These are phyloP conservation scores for Lepetodrilus schrolli DNA, from an alignment of 2,888 invertebrate genomes.

Conservation along the genomic window DNA sequence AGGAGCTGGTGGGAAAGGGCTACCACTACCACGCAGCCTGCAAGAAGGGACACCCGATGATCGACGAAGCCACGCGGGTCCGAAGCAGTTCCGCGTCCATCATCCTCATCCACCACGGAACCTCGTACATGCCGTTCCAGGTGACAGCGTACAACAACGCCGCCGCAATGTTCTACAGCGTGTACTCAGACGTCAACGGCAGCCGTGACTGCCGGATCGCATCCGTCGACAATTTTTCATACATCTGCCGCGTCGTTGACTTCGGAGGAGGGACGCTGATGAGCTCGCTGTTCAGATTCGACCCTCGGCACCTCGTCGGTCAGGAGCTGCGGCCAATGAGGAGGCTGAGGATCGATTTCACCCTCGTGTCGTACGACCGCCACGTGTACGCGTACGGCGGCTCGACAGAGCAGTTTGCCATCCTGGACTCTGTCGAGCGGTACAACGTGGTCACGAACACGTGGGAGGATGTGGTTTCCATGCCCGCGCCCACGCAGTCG, in stretches of 20 bases:
- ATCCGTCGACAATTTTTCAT: constrained; percentile 72
- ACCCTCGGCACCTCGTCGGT: constrained; percentile 70
- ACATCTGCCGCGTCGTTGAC: constrained; percentile 73
- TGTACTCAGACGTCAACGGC: constrained; percentile 71
- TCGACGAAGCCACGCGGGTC: constrained; percentile 59
- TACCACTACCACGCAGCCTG: constrained; percentile 65
- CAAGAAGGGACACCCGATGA: constrained; percentile 65
- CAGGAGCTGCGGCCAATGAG: constrained; percentile 71
- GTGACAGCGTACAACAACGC: constrained; percentile 69
- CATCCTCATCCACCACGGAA: constrained; percentile 68
- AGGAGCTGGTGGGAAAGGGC: constrained; percentile 61
- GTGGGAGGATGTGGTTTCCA: constrained; percentile 70
- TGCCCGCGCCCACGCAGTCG: constrained; percentile 70
- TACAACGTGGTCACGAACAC: constrained; percentile 69
- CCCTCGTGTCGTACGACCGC: constrained; percentile 63
- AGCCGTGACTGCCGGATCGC: constrained; percentile 71
- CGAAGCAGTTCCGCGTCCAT: constrained; percentile 58
- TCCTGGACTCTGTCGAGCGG: constrained; percentile 71
- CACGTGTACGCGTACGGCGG: constrained; percentile 72
- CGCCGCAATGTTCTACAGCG: constrained; percentile 64
- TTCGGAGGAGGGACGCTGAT: constrained; percentile 74
- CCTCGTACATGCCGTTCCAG: constrained; percentile 72
- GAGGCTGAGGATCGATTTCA: constrained; percentile 69
- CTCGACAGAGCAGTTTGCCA: constrained; percentile 67
- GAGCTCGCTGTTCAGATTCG: constrained; percentile 73